Evolutionary conservation across 2,888 invertebrate genomes (phyloP), one percentile per base, ranked within the genome.

Genomic region (Drosophila flavopinicola): DNA sequence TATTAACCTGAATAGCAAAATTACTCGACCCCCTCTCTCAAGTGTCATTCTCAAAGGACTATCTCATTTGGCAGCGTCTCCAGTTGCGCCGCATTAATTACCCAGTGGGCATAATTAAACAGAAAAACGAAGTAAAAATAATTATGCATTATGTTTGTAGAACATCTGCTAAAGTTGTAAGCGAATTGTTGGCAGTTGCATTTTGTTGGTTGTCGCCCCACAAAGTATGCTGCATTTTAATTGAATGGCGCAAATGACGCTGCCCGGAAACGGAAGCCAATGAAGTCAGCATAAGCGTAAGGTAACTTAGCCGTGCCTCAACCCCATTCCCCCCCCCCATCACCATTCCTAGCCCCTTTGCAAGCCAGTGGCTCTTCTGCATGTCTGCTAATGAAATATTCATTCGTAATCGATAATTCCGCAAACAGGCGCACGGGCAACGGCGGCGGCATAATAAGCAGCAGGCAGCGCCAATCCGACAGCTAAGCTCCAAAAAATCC

Each of bases 401-500:
- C 82, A 87, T 86, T 85, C 54, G 75, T 68, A 84, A 87, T 84
- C 84, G 87, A 84, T 84, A 84, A 85, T 83, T 85, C 87, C 85
- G 85, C 87, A 85, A 75, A 66, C 7, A 38, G 63, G 71, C 71
- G 47, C 56, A 45, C 42, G 25, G 56, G 53, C 56, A 59, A 63
- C 58, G 61, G 61, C 68, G 76, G 61, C 61, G 66, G 78, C 82
- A 85, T 84, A 77, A 82, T 85, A 84, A 85, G 76, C 71, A 85
- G 78, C 70, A 61, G 61, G 53, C 69, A 75, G 57, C 60, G 52
- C 39, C 44, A 58, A 53, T 42, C 52, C 68, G 29, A 42, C 66
- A 49, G 56, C 54, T 61, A 44, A 45, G 44, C 39, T 24, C 47
- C 23, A 20, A 30, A 17, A 15, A 13, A 6, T 37, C 11, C 60